Percentiles rank a stretch among this genome's conserved stretches.
phyloP scores from a whole-genome alignment of 2,888 invertebrate genomes.

The Pristionchus arcanus region DNA sequence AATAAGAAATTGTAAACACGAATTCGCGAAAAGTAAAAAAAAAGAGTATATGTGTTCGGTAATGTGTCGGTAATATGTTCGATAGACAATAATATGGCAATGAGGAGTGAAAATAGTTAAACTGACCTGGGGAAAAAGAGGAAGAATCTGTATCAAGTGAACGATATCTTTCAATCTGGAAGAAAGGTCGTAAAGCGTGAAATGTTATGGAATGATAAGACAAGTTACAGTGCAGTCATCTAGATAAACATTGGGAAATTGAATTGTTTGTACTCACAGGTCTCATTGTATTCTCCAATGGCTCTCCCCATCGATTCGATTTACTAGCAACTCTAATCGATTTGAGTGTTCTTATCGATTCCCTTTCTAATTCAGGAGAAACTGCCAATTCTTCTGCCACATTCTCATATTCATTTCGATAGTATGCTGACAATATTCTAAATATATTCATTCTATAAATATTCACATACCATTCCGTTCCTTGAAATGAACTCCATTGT shows the following conservation, averaged over 20 bases:
- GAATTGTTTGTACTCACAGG: not conserved
- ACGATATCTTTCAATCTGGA: not conserved
- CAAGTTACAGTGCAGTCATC: not conserved
- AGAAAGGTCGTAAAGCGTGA: not conserved
- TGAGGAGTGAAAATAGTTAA: not conserved
- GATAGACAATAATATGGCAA: not conserved
- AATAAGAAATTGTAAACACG: too few relatives aligned
- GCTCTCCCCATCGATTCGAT: constrained; percentile 35
- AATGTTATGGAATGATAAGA: not conserved
- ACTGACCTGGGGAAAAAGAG: not conserved
- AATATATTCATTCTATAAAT: not conserved
- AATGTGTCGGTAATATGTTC: too few relatives aligned
- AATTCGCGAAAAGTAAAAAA: too few relatives aligned
- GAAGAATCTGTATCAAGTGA: constrained; percentile 28
- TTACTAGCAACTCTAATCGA: constrained; percentile 24
- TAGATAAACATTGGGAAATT: not conserved
- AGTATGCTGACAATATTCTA: not conserved
- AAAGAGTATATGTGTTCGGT: too few relatives aligned
- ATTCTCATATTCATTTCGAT: constrained; percentile 4
- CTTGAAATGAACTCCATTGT: constrained; percentile 32
- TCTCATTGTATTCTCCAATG: not conserved
- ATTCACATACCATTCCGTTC: constrained; percentile 17
- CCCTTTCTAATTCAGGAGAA: constrained; percentile 33
- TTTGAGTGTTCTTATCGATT: not conserved
- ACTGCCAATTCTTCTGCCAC: not conserved